Conservation (phyloP, 2,888 invertebrate genomes). For the Pandemis corylana region DNA sequence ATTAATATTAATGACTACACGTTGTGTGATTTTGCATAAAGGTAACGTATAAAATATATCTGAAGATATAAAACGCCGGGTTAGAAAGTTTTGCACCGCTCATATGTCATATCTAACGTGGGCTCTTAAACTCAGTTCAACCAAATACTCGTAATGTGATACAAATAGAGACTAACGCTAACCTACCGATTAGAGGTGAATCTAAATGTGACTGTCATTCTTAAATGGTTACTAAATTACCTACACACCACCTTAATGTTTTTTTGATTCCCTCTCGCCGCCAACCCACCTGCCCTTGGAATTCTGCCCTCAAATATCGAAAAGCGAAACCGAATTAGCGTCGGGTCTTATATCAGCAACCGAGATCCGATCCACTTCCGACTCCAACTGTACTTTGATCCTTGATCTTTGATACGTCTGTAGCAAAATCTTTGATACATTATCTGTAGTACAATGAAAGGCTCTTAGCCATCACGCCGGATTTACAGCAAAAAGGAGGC, state of each 20-base stretch:
- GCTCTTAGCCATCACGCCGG: slow-evolving; percentile 17
- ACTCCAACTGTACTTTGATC: slow-evolving; percentile 29
- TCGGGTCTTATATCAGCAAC: slow-evolving; percentile 24
- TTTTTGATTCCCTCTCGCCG: slow-evolving; percentile 3
- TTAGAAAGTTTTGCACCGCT: too few relatives aligned
- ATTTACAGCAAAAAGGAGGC: slow-evolving; percentile 5
- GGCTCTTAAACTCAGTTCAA: too few relatives aligned
- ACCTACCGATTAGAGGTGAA: too few relatives aligned
- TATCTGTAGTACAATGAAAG: slow-evolving; percentile 25
- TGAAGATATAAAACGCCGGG: too few relatives aligned
- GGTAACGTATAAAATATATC: too few relatives aligned
- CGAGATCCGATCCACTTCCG: slow-evolving; percentile 30
- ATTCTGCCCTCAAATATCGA: slow-evolving; percentile 23
- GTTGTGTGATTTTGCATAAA: too few relatives aligned
- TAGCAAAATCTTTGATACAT: slow-evolving; percentile 24
- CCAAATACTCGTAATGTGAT: too few relatives aligned
- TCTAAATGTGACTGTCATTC: background rate
- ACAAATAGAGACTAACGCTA: too few relatives aligned
- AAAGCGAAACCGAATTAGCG: slow-evolving; percentile 31
- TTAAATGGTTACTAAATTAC: too few relatives aligned
- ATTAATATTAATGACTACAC: too few relatives aligned
- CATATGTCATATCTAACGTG: too few relatives aligned
- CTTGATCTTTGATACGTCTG: slow-evolving; percentile 28
- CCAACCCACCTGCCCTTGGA: background rate
- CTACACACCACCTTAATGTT: background rate